Percentiles rank a stretch among this genome's conserved stretches.
Evolutionary conservation across 2,113 vertebrate species (phyloP).

Genomic region (Merops nubicus): DNA sequence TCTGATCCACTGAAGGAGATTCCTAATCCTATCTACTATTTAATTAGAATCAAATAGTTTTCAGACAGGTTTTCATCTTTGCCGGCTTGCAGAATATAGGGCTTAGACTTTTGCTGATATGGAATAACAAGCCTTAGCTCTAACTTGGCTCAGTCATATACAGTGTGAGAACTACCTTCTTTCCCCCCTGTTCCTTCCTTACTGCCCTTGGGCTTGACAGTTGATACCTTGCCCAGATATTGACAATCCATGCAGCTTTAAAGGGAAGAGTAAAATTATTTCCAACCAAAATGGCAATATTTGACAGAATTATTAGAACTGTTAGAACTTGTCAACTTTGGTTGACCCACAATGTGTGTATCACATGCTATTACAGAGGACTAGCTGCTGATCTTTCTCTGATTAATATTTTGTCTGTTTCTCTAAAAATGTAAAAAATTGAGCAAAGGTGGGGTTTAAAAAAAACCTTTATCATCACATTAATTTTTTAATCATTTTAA

Average conservation of each 20-base stretch:
- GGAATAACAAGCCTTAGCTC: background rate
- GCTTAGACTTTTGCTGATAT: background rate
- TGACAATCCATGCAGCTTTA: background rate
- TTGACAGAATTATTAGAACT: no score
- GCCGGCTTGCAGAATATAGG: background rate
- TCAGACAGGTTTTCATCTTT: background rate
- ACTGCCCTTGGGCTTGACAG: background rate
- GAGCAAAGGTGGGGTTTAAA: accelerated
- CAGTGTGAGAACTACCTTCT: background rate
- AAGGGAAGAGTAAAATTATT: background rate
- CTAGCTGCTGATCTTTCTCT: background rate
- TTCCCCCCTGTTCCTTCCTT: background rate
- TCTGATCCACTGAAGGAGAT: background rate
- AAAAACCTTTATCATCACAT: background rate
- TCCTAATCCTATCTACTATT: background rate
- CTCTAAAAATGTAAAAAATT: background rate
- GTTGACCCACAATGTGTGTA: background rate
- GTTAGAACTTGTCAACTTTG: background rate
- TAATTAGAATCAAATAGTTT: background rate
- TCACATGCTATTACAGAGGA: background rate
- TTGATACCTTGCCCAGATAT: background rate
- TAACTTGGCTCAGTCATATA: background rate
- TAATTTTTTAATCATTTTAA: background rate
- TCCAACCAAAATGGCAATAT: background rate
- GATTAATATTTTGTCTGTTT: background rate